These are phyloP conservation scores for Lophotriccus pileatus DNA, from an alignment of 2,797 vertebrate species.

Conservation along the genomic window DNA sequence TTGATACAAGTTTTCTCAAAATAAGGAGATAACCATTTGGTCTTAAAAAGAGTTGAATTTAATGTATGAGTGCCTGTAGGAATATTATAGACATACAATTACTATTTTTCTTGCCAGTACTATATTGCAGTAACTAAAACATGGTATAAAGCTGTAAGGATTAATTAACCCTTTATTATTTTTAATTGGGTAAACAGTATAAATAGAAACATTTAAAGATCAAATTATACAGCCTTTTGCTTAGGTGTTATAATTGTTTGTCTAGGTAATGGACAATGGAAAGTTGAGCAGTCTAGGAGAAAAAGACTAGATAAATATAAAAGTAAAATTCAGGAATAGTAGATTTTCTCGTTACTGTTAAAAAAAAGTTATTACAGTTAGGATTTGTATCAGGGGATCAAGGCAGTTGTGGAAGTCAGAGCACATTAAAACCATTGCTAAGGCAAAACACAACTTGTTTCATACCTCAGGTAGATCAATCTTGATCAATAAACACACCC, in stretches of 20 bases:
- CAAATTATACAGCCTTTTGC: not conserved
- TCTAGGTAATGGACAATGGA: not conserved
- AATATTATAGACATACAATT: not conserved
- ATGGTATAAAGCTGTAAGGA: not conserved
- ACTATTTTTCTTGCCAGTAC: not conserved
- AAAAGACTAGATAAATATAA: not conserved
- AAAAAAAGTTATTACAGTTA: not conserved
- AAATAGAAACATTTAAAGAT: not conserved
- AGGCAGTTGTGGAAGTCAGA: not conserved
- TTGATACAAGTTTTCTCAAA: not conserved
- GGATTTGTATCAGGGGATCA: not conserved
- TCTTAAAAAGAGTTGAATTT: not conserved
- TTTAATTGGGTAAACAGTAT: not conserved
- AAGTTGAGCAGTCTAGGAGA: not conserved
- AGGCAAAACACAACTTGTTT: not conserved
- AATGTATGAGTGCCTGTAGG: not conserved
- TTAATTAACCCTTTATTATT: not conserved
- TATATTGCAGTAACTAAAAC: not conserved
- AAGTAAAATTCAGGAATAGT: not conserved
- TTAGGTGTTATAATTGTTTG: not conserved
- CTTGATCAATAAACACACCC: not conserved
- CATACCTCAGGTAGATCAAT: not conserved
- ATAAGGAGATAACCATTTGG: not conserved
- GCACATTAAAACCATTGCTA: not conserved
- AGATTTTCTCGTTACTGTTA: not conserved